Percentiles rank a stretch among this genome's conserved stretches.
Conservation (phyloP, 2,113 vertebrate genomes). For the Oryzias celebensis region DNA sequence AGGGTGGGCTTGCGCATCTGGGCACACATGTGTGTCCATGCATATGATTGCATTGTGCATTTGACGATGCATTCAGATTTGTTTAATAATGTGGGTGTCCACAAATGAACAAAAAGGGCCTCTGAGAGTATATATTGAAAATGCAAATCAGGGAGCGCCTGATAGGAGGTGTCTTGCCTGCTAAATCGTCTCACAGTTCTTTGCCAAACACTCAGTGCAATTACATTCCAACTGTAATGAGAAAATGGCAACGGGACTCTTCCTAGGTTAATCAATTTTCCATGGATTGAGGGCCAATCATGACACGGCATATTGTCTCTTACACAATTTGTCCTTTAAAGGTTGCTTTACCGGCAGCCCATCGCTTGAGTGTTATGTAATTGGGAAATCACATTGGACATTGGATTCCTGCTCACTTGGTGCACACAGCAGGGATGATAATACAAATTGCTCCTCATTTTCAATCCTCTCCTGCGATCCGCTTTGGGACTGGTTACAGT, state of each 20-base stretch:
- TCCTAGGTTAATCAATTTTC: constrained; percentile 54
- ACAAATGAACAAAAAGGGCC: constrained; percentile 10
- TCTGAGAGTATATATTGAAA: constrained; percentile 43
- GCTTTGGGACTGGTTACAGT: constrained; percentile 28
- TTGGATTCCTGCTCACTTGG: constrained; percentile 37
- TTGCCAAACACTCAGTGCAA: constrained; percentile 39
- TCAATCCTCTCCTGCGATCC: constrained; percentile 47
- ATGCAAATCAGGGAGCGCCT: constrained; percentile 48
- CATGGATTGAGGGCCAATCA: constrained; percentile 27
- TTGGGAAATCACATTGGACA: constrained; percentile 36
- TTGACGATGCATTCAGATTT: constrained; percentile 18
- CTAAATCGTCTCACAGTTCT: constrained; percentile 11
- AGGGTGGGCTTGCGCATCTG: constrained; percentile 11
- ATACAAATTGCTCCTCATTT: constrained; percentile 66
- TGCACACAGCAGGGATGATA: constrained; percentile 49
- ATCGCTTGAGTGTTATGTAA: constrained; percentile 55
- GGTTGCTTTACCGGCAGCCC: constrained; percentile 46
- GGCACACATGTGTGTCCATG: constrained; percentile 6
- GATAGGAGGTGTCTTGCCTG: constrained; percentile 17
- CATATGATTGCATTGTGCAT: not conserved
- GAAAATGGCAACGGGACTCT: constrained; percentile 40
- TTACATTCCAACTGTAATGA: constrained; percentile 44
- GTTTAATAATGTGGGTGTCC: constrained; percentile 31
- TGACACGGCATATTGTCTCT: constrained; percentile 9
- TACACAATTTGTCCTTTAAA: constrained; percentile 48